Percentiles rank a stretch among this genome's conserved stretches.
Conservation (phyloP, 2,888 invertebrate genomes). For the Dynastes grantii region DNA sequence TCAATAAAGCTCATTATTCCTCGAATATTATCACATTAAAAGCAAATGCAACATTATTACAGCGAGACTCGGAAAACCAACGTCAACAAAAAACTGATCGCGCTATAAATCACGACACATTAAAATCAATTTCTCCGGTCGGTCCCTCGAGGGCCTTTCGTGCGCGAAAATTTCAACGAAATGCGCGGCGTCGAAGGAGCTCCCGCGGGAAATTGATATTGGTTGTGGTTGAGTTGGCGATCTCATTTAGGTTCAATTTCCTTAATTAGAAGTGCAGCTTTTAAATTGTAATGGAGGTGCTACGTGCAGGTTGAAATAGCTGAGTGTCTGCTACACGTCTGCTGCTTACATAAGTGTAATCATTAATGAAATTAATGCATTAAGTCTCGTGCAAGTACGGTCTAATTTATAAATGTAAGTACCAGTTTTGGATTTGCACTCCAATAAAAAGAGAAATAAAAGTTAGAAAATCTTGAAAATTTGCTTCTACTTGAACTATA, state of each 20-base stretch:
- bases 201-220: conserved; percentile 21
- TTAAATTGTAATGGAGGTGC: neutral
- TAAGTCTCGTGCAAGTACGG: no score
- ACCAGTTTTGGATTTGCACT: no score
- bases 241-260: conserved; percentile 28
- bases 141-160: neutral
- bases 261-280: conserved; percentile 26
- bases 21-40: neutral
- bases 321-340: no score
- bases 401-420: no score
- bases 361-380: no score
- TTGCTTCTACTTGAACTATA: no score
- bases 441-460: no score
- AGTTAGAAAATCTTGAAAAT: no score
- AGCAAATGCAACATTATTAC: neutral
- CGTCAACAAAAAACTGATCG: neutral
- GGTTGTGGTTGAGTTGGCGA: neutral
- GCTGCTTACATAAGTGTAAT: no score
- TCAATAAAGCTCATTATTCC: no score
- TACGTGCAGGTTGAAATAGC: neutral
- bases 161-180: conserved; percentile 18
- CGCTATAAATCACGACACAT: conserved; percentile 31
- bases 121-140: conserved; percentile 22
- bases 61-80: neutral
- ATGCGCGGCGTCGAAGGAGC: neutral